A percentile compares a stretch with the other conserved stretches of the same genome.
phyloP scores from a whole-genome alignment of 1,140 invertebrate genomes.

The Ganaspis sp. region DNA sequence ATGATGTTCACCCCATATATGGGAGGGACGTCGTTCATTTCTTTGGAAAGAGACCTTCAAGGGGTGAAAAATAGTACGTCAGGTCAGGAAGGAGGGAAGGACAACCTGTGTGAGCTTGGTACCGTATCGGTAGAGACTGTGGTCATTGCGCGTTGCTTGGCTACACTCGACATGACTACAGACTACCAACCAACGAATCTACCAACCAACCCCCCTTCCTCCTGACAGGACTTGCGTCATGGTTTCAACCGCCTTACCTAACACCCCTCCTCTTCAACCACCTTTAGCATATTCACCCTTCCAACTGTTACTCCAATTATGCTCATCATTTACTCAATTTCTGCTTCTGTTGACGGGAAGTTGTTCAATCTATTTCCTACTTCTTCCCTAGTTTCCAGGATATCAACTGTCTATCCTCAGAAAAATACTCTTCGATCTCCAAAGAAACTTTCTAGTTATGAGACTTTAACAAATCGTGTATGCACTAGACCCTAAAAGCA shows the following conservation, averaged over 20 bases:
- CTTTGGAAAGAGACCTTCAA: not conserved
- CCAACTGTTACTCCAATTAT: constrained; percentile 42
- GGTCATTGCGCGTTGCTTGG: constrained; percentile 71
- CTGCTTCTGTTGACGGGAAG: not conserved
- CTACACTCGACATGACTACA: constrained; percentile 60
- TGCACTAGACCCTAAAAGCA: too few species aligned
- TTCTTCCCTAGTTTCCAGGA: not conserved
- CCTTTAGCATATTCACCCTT: constrained; percentile 44
- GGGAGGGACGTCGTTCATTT: not conserved
- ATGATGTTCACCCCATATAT: constrained; percentile 7
- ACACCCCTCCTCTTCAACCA: constrained; percentile 27
- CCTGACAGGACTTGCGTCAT: constrained; percentile 59
- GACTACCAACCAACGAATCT: constrained; percentile 49
- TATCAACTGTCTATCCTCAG: not conserved
- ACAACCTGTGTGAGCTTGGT: constrained; percentile 55
- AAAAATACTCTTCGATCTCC: not conserved
- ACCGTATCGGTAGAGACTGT: constrained; percentile 67
- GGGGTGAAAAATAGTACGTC: not conserved
- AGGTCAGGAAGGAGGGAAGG: constrained; percentile 40
- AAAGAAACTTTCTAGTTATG: too few species aligned
- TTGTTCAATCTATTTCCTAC: not conserved
- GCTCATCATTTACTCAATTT: constrained; percentile 18
- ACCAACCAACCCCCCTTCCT: constrained; percentile 40
- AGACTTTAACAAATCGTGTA: too few species aligned
- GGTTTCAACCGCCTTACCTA: constrained; percentile 45